Conservation (phyloP, 2,113 vertebrate genomes). For the Mesocricetus auratus region DNA sequence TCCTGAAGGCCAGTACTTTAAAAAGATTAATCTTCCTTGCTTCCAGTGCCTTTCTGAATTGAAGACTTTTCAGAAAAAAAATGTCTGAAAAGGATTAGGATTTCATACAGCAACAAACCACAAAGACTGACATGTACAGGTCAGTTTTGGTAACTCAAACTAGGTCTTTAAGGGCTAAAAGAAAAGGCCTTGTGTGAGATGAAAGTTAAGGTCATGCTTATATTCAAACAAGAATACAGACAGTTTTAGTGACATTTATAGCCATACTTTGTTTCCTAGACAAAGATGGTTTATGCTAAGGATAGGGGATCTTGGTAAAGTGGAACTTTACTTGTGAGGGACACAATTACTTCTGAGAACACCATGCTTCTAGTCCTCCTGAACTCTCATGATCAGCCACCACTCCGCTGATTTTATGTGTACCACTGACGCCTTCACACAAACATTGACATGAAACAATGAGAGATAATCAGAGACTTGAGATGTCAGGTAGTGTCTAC, state of each 20-base stretch:
- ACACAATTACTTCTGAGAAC: not conserved
- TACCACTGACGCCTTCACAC: too few relatives aligned
- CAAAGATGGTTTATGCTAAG: not conserved
- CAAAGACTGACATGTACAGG: not conserved
- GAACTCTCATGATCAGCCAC: not conserved
- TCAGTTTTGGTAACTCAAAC: conserved; percentile 3
- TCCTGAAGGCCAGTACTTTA: not conserved
- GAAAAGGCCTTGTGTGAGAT: not conserved
- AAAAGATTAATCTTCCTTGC: not conserved
- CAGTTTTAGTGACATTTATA: not conserved
- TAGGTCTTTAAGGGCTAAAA: not conserved
- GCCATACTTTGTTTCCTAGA: not conserved
- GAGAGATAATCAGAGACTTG: too few relatives aligned
- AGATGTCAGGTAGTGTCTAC: not conserved
- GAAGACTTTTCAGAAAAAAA: conserved; percentile 11
- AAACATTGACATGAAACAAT: not conserved
- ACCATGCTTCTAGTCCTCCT: not conserved
- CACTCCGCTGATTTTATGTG: not conserved
- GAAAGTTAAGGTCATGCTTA: not conserved
- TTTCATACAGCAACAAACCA: conserved; percentile 13
- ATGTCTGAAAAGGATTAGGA: not conserved
- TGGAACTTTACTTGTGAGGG: not conserved
- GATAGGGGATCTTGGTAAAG: too few relatives aligned
- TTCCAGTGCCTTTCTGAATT: not conserved
- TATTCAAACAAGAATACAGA: not conserved